Conservation (phyloP, 1,140 invertebrate species). For the Macrotrachela quadricornifera region DNA sequence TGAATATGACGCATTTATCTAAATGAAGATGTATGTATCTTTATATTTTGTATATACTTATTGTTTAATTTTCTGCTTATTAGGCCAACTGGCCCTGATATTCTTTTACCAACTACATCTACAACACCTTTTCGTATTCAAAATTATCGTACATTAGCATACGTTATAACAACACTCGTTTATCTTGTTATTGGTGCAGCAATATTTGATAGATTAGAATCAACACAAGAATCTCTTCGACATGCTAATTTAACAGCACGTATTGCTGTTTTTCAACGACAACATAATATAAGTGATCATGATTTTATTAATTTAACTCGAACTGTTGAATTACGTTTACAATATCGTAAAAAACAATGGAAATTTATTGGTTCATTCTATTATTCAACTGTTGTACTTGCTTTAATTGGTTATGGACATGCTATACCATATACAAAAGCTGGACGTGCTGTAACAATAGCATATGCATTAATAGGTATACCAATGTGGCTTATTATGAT, state of each 20-base stretch:
- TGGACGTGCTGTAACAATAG: constrained; percentile 1
- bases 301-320: constrained; percentile 1
- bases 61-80: no score
- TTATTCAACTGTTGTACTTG: constrained; percentile 1
- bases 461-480: background rate
- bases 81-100: no score
- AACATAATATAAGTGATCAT: background rate
- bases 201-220: constrained; percentile 3
- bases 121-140: background rate
- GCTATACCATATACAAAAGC: constrained; percentile 30
- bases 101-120: no score
- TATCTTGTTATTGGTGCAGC: constrained; percentile 7
- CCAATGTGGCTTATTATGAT: constrained; percentile 20
- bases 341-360: constrained; percentile 1
- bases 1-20: no score
- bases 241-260: background rate
- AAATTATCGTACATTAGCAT: constrained; percentile 3
- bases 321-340: background rate
- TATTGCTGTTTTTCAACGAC: background rate
- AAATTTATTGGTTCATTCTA: constrained; percentile 7
- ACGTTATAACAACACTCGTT: constrained; percentile 1
- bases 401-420: constrained; percentile 29
- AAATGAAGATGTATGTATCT: no score
- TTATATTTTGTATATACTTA: no score
- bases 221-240: background rate